Conservation (phyloP, 2,888 invertebrate species). For the Archaeoteleia sp. region DNA sequence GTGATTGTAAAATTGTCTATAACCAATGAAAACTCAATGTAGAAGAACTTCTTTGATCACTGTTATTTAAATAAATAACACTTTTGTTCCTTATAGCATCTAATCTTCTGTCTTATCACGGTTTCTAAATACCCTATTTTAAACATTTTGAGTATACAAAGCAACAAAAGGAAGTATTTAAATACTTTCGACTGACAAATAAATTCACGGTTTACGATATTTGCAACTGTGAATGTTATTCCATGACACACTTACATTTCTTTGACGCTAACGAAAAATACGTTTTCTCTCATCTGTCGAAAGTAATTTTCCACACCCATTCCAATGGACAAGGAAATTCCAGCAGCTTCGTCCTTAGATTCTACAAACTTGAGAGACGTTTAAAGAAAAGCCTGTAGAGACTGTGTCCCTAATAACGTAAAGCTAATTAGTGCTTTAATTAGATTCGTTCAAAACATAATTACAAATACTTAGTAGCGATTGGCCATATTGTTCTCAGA, state of each 20-base stretch:
- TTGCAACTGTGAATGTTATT: slow-evolving; percentile 34
- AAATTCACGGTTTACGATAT: slow-evolving; percentile 16
- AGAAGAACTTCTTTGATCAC: no score
- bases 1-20: no score
- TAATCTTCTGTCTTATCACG: no score
- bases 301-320: slow-evolving; percentile 43
- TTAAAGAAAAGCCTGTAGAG: slow-evolving; percentile 54
- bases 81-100: no score
- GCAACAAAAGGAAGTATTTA: no score
- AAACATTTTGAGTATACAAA: no score
- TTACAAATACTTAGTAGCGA: slow-evolving; percentile 61
- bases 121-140: no score
- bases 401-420: slow-evolving; percentile 64
- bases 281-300: slow-evolving; percentile 50
- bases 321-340: slow-evolving; percentile 45
- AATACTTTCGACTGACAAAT: no score
- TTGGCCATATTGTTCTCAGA: slow-evolving; percentile 41
- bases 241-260: slow-evolving; percentile 29
- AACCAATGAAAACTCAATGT: no score
- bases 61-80: no score
- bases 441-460: slow-evolving; percentile 64
- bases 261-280: slow-evolving; percentile 43
- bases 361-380: slow-evolving; percentile 38
- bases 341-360: slow-evolving; percentile 35
- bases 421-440: slow-evolving; percentile 66